Evolutionary conservation across 2,888 invertebrate genomes (phyloP), one percentile per base, ranked within the genome.

Genomic region (Leptothorax acervorum): DNA sequence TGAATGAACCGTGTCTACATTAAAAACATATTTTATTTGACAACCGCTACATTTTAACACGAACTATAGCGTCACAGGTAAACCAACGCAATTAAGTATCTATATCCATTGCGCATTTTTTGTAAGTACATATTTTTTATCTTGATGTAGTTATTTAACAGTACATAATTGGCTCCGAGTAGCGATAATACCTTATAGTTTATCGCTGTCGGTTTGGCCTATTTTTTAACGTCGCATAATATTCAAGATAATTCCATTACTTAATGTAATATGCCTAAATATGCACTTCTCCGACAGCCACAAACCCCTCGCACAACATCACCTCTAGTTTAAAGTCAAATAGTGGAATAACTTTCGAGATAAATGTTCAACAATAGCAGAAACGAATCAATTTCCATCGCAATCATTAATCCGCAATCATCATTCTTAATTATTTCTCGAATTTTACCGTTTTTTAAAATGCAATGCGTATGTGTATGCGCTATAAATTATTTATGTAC

Each of bases 21-120:
- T 92, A 93, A 91, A 93, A 93, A 93, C 92, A 93, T 93, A 92
- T 86, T 92, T 92, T 92, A 92, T 91, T 93, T 86, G 88, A 91
- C 87, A 90, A 88, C 85, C 82, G 88, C 88, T 91, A 87, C 86
- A 87, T 85, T 78, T 90, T 87, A 84, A 91, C 88, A 88, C 87
- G 86, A 90, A 85, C 90, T 88, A 89, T 82, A 87, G 87, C 88
- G 86, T 84, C 75, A 86, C 83, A 65, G 84, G 73, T 85, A 86
- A 86, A 86, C 82, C 86, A 89, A 88, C 87, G 85, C 85, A 75
- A 73, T 88, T 88, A 89, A 91, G 87, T 91, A 91, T 86, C 83
- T 90, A 86, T 79, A 76, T 89, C 62, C 75, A 71, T 88, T 87
- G 87, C 88, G 86, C 87, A 86, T 88, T 91, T 62, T 51, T 57